Percentiles rank a stretch among this genome's conserved stretches.
Evolutionary conservation across 2,888 invertebrate species (phyloP).

Genomic region (Andrena minutula): DNA sequence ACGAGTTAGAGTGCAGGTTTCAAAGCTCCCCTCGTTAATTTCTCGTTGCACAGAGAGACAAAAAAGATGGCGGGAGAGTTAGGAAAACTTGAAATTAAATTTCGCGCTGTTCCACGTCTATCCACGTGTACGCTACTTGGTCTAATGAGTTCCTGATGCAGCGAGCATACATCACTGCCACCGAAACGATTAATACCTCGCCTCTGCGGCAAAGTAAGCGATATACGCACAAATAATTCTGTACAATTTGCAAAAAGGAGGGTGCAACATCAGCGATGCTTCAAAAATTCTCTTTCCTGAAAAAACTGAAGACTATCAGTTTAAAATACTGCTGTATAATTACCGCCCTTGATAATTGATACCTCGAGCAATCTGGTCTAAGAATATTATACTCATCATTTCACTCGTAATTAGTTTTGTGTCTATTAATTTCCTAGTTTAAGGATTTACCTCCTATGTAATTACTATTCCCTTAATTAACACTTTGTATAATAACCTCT

Average conservation of each 20-base stretch:
- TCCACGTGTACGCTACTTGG: conserved; percentile 24
- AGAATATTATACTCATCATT: background rate
- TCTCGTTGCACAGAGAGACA: background rate
- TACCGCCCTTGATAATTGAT: conserved; percentile 9
- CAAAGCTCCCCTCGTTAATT: conserved; percentile 30
- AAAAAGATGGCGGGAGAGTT: conserved; percentile 5
- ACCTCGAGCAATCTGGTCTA: background rate
- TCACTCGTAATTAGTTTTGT: background rate
- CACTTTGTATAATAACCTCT: background rate
- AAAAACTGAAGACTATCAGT: background rate
- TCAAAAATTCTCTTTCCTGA: background rate
- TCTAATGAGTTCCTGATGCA: conserved; percentile 75
- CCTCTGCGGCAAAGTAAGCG: conserved; percentile 9
- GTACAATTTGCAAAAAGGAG: conserved; percentile 6
- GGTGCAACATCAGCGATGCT: background rate
- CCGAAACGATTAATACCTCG: conserved; percentile 62
- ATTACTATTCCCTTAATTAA: conserved; percentile 19
- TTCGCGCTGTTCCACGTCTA: conserved; percentile 57
- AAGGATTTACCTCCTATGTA: background rate
- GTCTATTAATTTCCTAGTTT: background rate
- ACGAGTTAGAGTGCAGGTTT: background rate
- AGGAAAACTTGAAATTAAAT: conserved; percentile 66
- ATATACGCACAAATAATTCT: conserved; percentile 29
- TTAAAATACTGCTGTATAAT: background rate
- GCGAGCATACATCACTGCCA: conserved; percentile 71